Percentiles rank a stretch among this genome's conserved stretches.
These are phyloP conservation scores for Zoanthus sansibaricus DNA, from an alignment of 92 coral and sea anemone genomes.

Conservation along the genomic window DNA sequence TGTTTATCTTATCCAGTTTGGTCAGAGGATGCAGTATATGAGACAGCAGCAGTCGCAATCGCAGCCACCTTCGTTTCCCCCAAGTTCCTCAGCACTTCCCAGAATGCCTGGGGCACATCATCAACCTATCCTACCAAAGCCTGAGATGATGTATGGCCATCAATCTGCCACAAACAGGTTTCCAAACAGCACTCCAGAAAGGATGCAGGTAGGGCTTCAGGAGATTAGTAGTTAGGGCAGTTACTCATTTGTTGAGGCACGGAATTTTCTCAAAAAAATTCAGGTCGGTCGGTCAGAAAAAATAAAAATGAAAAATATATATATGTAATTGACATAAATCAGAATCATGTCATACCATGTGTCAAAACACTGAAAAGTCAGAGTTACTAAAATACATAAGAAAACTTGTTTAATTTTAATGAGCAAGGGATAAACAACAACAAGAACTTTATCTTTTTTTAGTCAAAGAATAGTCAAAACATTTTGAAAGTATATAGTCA, in stretches of 20 bases:
- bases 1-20: slow-evolving; percentile 49
- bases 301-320: too few relatives aligned
- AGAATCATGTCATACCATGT: too few relatives aligned
- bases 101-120: slow-evolving; percentile 81
- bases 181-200: slow-evolving; percentile 53
- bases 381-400: too few relatives aligned
- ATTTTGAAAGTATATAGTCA: too few relatives aligned
- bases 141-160: slow-evolving; percentile 78
- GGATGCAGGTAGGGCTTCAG: slow-evolving; percentile 20
- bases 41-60: slow-evolving; percentile 48
- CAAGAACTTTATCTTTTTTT: too few relatives aligned
- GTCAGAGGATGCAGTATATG: slow-evolving; percentile 72
- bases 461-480: too few relatives aligned
- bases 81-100: slow-evolving; percentile 64
- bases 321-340: too few relatives aligned
- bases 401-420: too few relatives aligned
- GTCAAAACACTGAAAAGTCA: too few relatives aligned
- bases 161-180: slow-evolving; percentile 59
- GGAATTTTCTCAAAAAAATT: neutral
- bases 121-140: slow-evolving; percentile 93
- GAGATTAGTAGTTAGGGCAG: neutral
- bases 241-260: neutral
- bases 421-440: too few relatives aligned
- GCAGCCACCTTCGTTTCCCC: slow-evolving; percentile 68
- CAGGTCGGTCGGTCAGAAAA: too few relatives aligned